Conservation (phyloP, 2,113 vertebrate species). For the Halichoerus grypus region DNA sequence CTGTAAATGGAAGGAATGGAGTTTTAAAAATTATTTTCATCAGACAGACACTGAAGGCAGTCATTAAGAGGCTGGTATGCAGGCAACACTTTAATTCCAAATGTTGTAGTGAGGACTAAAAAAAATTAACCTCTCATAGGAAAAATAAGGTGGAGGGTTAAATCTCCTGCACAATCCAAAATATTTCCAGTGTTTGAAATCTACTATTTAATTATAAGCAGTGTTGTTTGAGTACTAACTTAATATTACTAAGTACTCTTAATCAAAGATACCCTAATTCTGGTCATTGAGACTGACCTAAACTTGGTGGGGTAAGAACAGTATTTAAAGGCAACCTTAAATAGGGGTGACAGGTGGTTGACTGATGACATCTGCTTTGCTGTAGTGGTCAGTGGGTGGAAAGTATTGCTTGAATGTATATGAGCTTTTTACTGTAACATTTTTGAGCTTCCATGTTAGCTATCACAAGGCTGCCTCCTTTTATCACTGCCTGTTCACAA, state of each 20-base stretch:
- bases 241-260: neutral
- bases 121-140: neutral
- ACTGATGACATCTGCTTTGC: neutral
- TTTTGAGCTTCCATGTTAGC: neutral
- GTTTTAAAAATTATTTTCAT: slow-evolving; percentile 20
- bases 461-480: neutral
- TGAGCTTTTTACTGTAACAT: neutral
- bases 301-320: neutral
- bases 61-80: neutral
- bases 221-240: neutral
- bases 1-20: slow-evolving; percentile 41
- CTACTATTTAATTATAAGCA: neutral
- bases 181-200: neutral
- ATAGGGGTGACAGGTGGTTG: too few species aligned
- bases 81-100: neutral
- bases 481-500: neutral
- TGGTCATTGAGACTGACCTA: neutral
- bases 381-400: neutral
- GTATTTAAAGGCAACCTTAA: neutral
- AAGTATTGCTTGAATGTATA: neutral
- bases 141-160: neutral
- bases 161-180: neutral
- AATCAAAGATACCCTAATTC: neutral
- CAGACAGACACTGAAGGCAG: neutral
- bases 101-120: neutral